Evolutionary conservation across 2,888 invertebrate species (phyloP).

Genomic region (Pseudanteris insignis): DNA sequence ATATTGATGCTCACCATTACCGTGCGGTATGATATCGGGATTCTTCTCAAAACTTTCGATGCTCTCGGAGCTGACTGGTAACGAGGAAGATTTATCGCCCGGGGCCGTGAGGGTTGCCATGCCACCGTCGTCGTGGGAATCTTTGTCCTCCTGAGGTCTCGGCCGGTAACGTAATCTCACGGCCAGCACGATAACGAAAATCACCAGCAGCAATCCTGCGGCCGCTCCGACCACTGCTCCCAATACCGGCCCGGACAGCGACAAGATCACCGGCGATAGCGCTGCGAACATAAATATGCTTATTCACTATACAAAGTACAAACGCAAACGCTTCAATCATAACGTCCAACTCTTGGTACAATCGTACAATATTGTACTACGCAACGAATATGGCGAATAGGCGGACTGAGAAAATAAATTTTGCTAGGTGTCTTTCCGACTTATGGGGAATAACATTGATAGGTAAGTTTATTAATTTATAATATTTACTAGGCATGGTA

Average conservation of each 20-base stretch:
- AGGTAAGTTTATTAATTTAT: too few species aligned
- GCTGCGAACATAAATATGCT: conserved; percentile 52
- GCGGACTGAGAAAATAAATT: too few species aligned
- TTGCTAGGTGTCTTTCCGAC: too few species aligned
- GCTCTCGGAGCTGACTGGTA: conserved; percentile 60
- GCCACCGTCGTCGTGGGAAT: conserved; percentile 61
- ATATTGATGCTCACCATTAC: conserved; percentile 56
- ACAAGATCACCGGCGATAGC: conserved; percentile 61
- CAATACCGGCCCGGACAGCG: conserved; percentile 61
- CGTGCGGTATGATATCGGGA: conserved; percentile 63
- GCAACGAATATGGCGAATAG: too few species aligned
- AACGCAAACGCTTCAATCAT: too few species aligned
- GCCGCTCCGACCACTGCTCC: conserved; percentile 62
- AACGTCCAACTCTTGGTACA: too few species aligned
- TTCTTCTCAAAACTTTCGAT: conserved; percentile 64
- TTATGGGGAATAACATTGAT: too few species aligned
- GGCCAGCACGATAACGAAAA: conserved; percentile 61
- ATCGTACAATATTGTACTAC: too few species aligned
- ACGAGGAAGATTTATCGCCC: conserved; percentile 59
- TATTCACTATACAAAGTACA: too few species aligned
- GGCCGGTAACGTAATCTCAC: conserved; percentile 59
- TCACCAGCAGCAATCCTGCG: conserved; percentile 61
- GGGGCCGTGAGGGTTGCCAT: conserved; percentile 60
- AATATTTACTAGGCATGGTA: too few species aligned
- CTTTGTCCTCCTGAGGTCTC: conserved; percentile 59